Evolutionary conservation across 2,888 invertebrate species (phyloP), one percentile per base, ranked within the genome.

Genomic region (Andrena chrysosceles): DNA sequence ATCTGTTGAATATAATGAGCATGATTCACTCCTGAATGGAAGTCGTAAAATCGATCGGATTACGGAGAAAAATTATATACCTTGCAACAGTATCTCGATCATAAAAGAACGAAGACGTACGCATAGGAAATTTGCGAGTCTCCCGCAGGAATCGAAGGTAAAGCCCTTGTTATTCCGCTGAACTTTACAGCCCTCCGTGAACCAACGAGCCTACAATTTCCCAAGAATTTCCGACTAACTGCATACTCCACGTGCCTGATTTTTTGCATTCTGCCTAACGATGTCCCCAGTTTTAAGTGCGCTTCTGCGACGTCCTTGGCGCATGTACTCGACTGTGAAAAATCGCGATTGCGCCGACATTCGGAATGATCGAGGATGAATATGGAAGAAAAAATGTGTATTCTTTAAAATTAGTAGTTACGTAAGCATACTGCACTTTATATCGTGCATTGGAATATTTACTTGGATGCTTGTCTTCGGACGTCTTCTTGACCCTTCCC

Each of bases 241-340:
- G 42, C 54, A 63, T 52, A 26, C 48, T 29, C 16, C 35, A 13
- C 20, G 35, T 56, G 56, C 56, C 26, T n/a, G 49, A 23, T 66
- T 78, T 71, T 73, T 59, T 20, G n/a, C 64, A 71, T 66, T 42
- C 56, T 20, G 26, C 59, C 79, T 60, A 76, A 85, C 78, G 76
- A 85, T 71, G 56, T 71, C 54, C 76, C 69, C 35, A 67, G 49
- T 77, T 78, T 75, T 72, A 71, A 64, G 71, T 68, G 67, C 60
- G 20, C 62, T 42, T 60, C 66, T 10, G n/a, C 74, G 16, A 29
- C 42, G 81, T 75, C 83, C 85, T 85, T 73, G 79, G 60, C 62
- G 75, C 64, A 20, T 35, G 77, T 87, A 64, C 66, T 77, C 81
- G 60, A 80, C 60, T 73, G 81, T 87, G 81, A 85, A 79, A 81